These are phyloP conservation scores for Tachina fera DNA, from an alignment of 2,888 invertebrate species.

Conservation along the genomic window DNA sequence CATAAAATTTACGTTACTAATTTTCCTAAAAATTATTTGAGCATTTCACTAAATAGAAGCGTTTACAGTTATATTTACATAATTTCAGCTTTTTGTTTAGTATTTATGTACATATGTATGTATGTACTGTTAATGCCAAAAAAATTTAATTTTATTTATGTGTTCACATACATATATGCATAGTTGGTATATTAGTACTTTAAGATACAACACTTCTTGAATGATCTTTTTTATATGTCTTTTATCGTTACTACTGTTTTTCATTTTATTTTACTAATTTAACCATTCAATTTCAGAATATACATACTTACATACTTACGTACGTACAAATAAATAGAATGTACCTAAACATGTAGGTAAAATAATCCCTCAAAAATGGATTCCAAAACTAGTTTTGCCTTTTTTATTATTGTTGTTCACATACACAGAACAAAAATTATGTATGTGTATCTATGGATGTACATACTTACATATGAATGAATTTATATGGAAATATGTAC, in stretches of 20 bases:
- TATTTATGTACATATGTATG: no score
- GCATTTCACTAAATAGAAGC: no score
- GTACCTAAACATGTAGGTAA: neutral
- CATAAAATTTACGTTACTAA: neutral
- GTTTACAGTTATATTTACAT: no score
- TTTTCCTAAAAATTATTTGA: neutral
- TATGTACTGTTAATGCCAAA: no score
- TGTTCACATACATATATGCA: no score
- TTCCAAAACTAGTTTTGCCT: conserved; percentile 62
- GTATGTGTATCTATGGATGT: neutral
- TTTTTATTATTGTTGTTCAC: neutral
- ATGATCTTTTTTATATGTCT: neutral
- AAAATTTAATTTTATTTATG: no score
- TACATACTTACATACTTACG: neutral
- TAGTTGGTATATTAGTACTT: neutral
- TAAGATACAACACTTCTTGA: conserved; percentile 20
- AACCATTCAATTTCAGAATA: no score
- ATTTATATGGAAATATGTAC: neutral
- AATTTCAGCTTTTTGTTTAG: no score
- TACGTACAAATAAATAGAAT: neutral
- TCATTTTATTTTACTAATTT: neutral
- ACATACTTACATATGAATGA: neutral
- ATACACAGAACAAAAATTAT: neutral
- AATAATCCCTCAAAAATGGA: conserved; percentile 15
- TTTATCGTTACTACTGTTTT: neutral